Conservation (phyloP, 2,113 vertebrate genomes). For the Arenaria interpres region DNA sequence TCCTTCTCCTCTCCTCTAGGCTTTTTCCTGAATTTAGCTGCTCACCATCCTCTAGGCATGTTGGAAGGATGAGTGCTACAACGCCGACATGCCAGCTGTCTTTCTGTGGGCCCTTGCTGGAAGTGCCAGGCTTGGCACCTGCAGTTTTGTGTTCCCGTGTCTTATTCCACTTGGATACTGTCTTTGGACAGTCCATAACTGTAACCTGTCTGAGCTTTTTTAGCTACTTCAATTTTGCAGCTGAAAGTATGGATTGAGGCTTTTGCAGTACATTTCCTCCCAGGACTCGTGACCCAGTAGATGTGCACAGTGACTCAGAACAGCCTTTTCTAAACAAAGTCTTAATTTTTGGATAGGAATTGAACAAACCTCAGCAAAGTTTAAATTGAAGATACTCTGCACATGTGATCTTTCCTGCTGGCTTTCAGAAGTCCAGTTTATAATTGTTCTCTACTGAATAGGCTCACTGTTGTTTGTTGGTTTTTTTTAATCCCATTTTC, state of each 20-base stretch:
- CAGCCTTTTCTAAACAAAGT: not conserved
- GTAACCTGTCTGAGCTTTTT: not conserved
- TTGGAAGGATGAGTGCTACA: not conserved
- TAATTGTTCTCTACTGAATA: not conserved
- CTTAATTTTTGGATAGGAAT: not conserved
- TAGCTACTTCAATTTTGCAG: not conserved
- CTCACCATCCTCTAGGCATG: not conserved
- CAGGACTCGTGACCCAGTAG: not conserved
- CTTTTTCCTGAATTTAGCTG: not conserved
- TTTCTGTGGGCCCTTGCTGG: not conserved
- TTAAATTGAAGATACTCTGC: not conserved
- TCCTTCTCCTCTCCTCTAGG: not conserved
- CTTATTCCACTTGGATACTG: not conserved
- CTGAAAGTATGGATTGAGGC: not conserved
- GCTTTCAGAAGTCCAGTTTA: not conserved
- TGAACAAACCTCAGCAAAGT: not conserved
- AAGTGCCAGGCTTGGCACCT: not conserved
- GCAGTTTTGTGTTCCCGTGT: not conserved
- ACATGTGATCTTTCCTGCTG: not conserved
- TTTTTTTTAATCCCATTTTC: not conserved
- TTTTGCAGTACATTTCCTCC: not conserved
- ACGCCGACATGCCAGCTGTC: not conserved
- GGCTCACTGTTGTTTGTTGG: not conserved
- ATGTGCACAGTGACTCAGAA: not conserved
- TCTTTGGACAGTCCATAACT: not conserved